Base-by-base conservation (phyloP, 2,113 vertebrate genomes). In the Clarias macrocephalus region DNA sequence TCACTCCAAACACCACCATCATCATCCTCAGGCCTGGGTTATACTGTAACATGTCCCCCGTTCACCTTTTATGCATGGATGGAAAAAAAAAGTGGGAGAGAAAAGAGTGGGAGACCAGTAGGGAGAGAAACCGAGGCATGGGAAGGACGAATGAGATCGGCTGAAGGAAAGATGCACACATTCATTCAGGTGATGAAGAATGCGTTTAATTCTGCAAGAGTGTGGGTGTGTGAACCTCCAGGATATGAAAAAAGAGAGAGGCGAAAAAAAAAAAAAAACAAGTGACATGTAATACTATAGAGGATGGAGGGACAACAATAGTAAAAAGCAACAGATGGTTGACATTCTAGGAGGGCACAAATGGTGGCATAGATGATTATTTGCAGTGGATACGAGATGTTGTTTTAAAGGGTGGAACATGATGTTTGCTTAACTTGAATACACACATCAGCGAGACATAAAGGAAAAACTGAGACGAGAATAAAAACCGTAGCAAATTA, bases 331-430 rank as follows among this genome's bases (percentile, higher is more conserved):
- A 52, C 60, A 87, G 82, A 83, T 87, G 85, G 89, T 80, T 87
- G 80, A 80, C 86, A 77, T 89, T 80, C 80, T 85, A 88, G 89
- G 81, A 80, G 77, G 85, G 88, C 59, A 56, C 37, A 88, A 73
- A 81, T n/a, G 30, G 62, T 86, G 62, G 84, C 57, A 59, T 68
- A 76, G 77, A 72, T 59, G 72, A 87, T 66, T 88, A 90, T 91
- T 90, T 90, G 86, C 85, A 85, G 82, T 77, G 33, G 82, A 59
- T 82, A 76, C 52, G 60, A 77, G 66, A 57, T 87, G 81, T 88
- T 90, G 86, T 85, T 60, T 62, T 87, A 87, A 80, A 88, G 87
- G 90, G 88, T 76, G 88, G 79, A 77, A 81, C 79, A 19, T 0
- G 28, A 83, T 79, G 88, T 86, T 89, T 90, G 59, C 72, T 86